Percentiles rank a stretch among this genome's conserved stretches.
phyloP scores from a whole-genome alignment of 1,140 invertebrate species.

The Lepidurus couesii region DNA sequence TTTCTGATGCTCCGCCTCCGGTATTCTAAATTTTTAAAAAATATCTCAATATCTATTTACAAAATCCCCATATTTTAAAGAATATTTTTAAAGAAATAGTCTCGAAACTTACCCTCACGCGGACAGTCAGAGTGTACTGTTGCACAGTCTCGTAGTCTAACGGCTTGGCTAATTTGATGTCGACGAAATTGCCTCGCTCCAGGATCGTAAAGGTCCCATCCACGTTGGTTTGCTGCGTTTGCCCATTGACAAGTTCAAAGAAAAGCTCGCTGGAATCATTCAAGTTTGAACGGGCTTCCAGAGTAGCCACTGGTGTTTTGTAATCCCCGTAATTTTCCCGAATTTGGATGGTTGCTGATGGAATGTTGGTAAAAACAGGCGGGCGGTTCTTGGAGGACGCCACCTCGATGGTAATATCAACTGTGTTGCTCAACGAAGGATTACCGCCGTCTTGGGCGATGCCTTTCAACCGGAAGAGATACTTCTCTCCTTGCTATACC shows the following conservation, averaged over 20 bases:
- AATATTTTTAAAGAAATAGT: constrained; percentile 13
- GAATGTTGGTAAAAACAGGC: constrained; percentile 59
- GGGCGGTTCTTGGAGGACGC: constrained; percentile 82
- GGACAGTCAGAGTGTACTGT: constrained; percentile 72
- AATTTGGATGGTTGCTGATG: constrained; percentile 57
- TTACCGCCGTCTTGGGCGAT: constrained; percentile 68
- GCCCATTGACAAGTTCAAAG: constrained; percentile 70
- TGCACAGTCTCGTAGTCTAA: constrained; percentile 78
- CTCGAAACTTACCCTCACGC: constrained; percentile 52
- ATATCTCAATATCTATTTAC: neutral
- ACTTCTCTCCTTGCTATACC: constrained; percentile 56
- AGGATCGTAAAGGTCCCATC: constrained; percentile 58
- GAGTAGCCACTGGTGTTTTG: constrained; percentile 57
- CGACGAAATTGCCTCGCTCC: constrained; percentile 49
- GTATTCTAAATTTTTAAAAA: constrained; percentile 58
- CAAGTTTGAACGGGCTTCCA: constrained; percentile 68
- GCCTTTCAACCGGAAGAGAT: constrained; percentile 65
- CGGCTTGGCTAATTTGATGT: constrained; percentile 62
- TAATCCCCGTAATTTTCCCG: constrained; percentile 67
- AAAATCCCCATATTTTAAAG: neutral
- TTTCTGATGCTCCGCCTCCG: constrained; percentile 68
- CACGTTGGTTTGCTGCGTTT: constrained; percentile 77
- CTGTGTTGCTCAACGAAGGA: constrained; percentile 55
- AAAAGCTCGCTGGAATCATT: constrained; percentile 61
- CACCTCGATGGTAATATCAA: constrained; percentile 71